Percentiles rank a stretch among this genome's conserved stretches.
These are phyloP conservation scores for Meloe dianella DNA, from an alignment of 2,888 invertebrate species.

Conservation along the genomic window DNA sequence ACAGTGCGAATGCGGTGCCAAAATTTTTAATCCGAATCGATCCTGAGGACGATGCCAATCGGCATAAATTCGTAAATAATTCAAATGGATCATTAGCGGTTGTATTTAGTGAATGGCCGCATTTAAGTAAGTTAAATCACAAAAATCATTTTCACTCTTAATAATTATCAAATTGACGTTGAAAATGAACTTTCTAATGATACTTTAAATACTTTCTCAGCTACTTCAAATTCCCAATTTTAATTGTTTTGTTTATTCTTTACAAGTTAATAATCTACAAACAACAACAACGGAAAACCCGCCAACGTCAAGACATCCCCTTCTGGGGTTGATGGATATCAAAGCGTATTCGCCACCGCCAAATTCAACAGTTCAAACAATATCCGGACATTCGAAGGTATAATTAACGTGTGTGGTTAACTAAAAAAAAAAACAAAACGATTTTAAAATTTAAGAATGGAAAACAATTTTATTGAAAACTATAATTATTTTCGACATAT, in stretches of 20 bases:
- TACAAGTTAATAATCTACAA: slow-evolving; percentile 65
- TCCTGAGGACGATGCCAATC: slow-evolving; percentile 32
- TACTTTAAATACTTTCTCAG: neutral
- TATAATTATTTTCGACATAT: slow-evolving; percentile 4
- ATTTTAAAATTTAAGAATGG: no score
- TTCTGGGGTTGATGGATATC: slow-evolving; percentile 63
- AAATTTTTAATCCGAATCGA: slow-evolving; percentile 48
- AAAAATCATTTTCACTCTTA: neutral
- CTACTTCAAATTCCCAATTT: slow-evolving; percentile 6
- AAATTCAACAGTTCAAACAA: slow-evolving; percentile 63
- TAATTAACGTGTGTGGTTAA: no score
- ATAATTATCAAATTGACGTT: neutral
- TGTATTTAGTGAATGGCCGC: slow-evolving; percentile 60
- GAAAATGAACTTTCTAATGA: neutral
- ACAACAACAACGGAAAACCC: slow-evolving; percentile 53
- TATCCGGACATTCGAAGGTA: slow-evolving; percentile 72
- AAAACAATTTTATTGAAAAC: no score
- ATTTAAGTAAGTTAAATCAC: slow-evolving; percentile 56
- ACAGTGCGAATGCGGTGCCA: slow-evolving; percentile 34
- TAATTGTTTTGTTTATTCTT: slow-evolving; percentile 25
- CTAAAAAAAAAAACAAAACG: no score
- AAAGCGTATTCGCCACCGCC: slow-evolving; percentile 63
- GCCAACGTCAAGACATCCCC: slow-evolving; percentile 58
- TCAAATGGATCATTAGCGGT: slow-evolving; percentile 47
- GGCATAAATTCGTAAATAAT: slow-evolving; percentile 31